Base-by-base conservation (phyloP, 2,113 vertebrate species). In the Eudorcas thomsonii region DNA sequence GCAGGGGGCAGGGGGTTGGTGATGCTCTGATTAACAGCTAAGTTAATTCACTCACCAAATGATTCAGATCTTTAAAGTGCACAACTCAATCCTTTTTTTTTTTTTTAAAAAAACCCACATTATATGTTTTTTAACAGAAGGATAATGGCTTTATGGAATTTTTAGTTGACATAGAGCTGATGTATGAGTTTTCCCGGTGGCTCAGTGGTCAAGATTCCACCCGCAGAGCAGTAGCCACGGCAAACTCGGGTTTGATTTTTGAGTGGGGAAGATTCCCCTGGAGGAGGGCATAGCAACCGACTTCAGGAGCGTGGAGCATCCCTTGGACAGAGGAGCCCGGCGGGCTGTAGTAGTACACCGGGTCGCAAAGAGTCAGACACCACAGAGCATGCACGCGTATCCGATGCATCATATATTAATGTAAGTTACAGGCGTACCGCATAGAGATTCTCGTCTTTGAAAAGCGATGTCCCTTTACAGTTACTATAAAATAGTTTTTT, bases 301-400 rank as follows among this genome's bases (percentile, higher is more conserved):
- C 71, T 43, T 5, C 36, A 23, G 36, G 1, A 21, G 71, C 36
- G 0, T 43, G 71, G 11, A 14, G 36, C 25, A 25, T 0, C 36
- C 21, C 36, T 25, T 6, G 6, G 36, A 43, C 19, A 43, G 71
- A 25, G 71, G 71, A 74, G 36, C 36, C 2, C 0, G 3, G 5
- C 11, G 11, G 71, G 71, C 71, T 43, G 36, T 2, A 0, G 36
- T 2, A 0, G 5, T 43, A 36, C 71, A 26, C 1, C 12, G 36
- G 11, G 21, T 74, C 0, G 11, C 36, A 14, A 6, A 74, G 36
- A 43, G 21, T 74, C 3, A 0, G 36, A 43, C 36, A 2, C 12
- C 36, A 43, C 6, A 0, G 71, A 43, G 3, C 36, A 0, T 0
- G 12, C 1, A 3, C 0, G 1, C 3, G 6, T 3, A 14, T 11